Evolutionary conservation across 2,797 vertebrate species (phyloP).

Genomic region (Phylloscopus collybita): DNA sequence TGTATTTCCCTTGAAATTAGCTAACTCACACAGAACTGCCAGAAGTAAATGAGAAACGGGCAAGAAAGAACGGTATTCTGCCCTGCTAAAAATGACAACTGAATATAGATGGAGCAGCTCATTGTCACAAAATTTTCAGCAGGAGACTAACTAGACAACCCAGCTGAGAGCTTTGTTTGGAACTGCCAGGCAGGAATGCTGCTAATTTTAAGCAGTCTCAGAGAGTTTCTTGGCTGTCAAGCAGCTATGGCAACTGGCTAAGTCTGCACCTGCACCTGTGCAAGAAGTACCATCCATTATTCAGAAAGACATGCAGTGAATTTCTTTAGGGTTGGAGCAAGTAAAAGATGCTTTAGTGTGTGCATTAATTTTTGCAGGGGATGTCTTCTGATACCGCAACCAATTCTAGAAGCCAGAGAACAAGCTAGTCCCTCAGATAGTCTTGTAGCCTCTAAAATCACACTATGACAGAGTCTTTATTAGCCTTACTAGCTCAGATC

Average conservation of each 20-base stretch:
- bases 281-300: neutral
- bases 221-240: constrained; percentile 27
- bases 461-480: neutral
- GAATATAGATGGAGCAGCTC: neutral
- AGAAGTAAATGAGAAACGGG: neutral
- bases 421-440: neutral
- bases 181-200: neutral
- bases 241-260: constrained; percentile 15
- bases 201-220: constrained; percentile 16
- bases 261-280: constrained; percentile 1
- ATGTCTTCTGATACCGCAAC: neutral
- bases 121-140: neutral
- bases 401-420: neutral
- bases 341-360: neutral
- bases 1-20: neutral
- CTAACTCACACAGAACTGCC: neutral
- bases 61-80: neutral
- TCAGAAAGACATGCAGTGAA: neutral
- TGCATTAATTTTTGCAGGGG: neutral
- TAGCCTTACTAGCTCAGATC: neutral
- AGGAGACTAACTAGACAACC: neutral
- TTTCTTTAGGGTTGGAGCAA: neutral
- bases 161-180: constrained; percentile 24
- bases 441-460: neutral
- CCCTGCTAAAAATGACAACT: neutral